phyloP scores from a whole-genome alignment of 2,113 vertebrate species.

The Maccullochella peelii region DNA sequence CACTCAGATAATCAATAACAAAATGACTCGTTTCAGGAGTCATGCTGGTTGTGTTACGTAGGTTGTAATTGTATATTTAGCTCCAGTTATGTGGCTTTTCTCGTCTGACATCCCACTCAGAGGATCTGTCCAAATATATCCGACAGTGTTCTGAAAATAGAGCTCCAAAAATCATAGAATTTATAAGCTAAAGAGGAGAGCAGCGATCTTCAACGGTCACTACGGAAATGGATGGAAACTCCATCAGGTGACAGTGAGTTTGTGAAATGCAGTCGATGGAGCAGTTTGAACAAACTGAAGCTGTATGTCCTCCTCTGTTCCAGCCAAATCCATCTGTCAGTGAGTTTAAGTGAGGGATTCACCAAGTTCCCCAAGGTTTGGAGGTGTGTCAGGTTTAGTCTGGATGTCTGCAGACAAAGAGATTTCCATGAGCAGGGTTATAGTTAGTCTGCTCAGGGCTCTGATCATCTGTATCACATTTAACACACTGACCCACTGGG shows the following conservation, averaged over 20 bases:
- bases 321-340: too few relatives aligned
- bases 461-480: conserved; percentile 7
- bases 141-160: not conserved
- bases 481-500: conserved; percentile 44
- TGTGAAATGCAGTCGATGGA: too few relatives aligned
- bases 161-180: not conserved
- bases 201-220: not conserved
- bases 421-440: too few relatives aligned
- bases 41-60: not conserved
- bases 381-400: not conserved
- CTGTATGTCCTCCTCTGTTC: not conserved
- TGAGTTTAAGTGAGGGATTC: too few relatives aligned
- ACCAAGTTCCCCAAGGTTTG: not conserved
- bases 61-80: not conserved
- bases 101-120: not conserved
- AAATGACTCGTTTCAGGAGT: too few relatives aligned
- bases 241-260: too few relatives aligned
- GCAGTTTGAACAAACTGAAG: too few relatives aligned
- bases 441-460: not conserved
- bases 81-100: not conserved
- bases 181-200: not conserved
- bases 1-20: too few relatives aligned
- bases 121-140: not conserved
- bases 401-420: not conserved
- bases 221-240: too few relatives aligned